Evolutionary conservation across 92 coral and sea anemone species (phyloP), one percentile per base, ranked within the genome.

Genomic region (Scolanthus callimorphus): DNA sequence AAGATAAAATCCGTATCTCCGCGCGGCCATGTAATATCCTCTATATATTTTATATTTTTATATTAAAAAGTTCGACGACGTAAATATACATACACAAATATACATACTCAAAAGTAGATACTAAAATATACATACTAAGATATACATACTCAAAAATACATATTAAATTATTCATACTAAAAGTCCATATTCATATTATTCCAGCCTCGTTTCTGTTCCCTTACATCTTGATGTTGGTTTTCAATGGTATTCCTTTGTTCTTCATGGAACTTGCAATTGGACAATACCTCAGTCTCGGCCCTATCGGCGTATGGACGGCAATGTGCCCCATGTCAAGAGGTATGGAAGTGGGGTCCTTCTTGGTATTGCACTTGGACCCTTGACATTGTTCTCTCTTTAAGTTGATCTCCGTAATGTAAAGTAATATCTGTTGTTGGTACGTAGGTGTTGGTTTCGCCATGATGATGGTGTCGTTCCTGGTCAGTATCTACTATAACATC

Each of bases 371-470:
- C n/a, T n/a, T n/a, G n/a, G n/a, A n/a, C n/a, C n/a, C n/a, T n/a
- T n/a, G n/a, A n/a, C n/a, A n/a, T n/a, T n/a, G n/a, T n/a, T n/a
- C n/a, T n/a, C n/a, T n/a, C n/a, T n/a, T n/a, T n/a, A n/a, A n/a
- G n/a, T n/a, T 34, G 43, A 6, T 34, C 15, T 34, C 19, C 2
- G 45, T n/a, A 25, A 24, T n/a, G 28, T 55, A 25, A 4, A 20
- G 11, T 29, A 25, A 31, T 19, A 25, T 6, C 17, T 55, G 3
- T 9, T 8, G 22, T 19, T 1, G 12, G 67, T 60, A 21, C 44
- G 8, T 27, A 83, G 90, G 90, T 12, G 69, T 83, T 39, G 90
- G 90, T 1, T 70, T 71, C 48, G 90, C 90, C 0, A 77, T 77
- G 68, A 67, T 79, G 34, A 71, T 77, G 80, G 57, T 83, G 6